These are phyloP conservation scores for Lasiurus cinereus DNA, from an alignment of 2,113 vertebrate species.

Conservation along the genomic window DNA sequence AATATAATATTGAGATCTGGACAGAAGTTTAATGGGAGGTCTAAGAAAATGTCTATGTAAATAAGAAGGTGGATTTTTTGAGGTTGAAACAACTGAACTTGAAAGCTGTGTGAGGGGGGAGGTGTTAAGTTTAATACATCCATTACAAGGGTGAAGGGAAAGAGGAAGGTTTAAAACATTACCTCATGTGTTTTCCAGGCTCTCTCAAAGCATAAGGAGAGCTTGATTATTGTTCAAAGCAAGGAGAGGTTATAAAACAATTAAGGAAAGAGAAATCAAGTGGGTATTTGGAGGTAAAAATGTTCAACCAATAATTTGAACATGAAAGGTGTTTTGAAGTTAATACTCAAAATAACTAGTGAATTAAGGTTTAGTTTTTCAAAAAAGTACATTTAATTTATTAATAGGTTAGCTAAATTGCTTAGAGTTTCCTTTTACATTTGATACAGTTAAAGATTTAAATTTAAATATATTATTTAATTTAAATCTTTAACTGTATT, in stretches of 20 bases:
- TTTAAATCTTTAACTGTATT: neutral
- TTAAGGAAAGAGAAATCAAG: neutral
- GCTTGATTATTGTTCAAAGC: neutral
- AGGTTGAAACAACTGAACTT: neutral
- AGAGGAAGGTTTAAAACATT: neutral
- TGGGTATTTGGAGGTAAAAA: neutral
- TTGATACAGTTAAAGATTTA: no score
- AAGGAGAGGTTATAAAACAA: neutral
- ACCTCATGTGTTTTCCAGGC: neutral
- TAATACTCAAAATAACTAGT: neutral
- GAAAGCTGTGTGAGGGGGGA: neutral
- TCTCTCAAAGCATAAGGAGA: neutral
- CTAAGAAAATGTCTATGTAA: neutral
- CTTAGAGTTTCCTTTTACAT: neutral
- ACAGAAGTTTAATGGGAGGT: neutral
- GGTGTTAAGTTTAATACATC: neutral
- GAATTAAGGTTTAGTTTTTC: neutral
- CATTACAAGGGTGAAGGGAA: neutral
- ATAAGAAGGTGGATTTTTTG: neutral
- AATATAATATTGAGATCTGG: neutral
- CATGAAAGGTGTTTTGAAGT: neutral
- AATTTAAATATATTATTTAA: neutral
- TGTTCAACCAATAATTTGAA: neutral
- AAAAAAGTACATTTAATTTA: neutral
- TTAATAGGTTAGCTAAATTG: neutral